Percentiles rank a stretch among this genome's conserved stretches.
These are phyloP conservation scores for Avahi laniger DNA, from an alignment of 2,797 vertebrate genomes.

Conservation along the genomic window DNA sequence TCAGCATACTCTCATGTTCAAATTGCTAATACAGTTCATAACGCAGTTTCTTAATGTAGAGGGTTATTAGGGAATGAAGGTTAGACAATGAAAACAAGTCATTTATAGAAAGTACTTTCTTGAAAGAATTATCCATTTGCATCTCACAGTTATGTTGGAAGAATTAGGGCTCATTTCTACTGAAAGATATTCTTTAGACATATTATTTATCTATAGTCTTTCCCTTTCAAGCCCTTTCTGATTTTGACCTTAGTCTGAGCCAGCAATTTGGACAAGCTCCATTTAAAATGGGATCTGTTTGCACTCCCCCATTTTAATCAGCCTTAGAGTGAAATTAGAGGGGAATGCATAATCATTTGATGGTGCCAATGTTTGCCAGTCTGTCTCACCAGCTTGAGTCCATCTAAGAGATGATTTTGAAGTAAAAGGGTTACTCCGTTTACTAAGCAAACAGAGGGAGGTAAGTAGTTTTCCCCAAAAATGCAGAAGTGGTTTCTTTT, in stretches of 20 bases:
- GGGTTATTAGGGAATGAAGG: background rate
- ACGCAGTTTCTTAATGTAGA: background rate
- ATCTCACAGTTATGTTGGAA: background rate
- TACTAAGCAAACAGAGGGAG: conserved; percentile 51
- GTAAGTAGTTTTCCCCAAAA: conserved; percentile 33
- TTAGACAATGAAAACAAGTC: background rate
- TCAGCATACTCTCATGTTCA: background rate
- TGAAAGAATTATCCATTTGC: background rate
- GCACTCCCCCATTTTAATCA: conserved; percentile 57
- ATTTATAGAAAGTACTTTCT: background rate
- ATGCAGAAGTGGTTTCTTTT: background rate
- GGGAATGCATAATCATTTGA: background rate
- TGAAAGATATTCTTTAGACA: background rate
- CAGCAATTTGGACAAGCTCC: conserved; percentile 56
- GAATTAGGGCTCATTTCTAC: background rate
- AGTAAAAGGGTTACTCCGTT: conserved; percentile 39
- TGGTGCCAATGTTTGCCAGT: conserved; percentile 38
- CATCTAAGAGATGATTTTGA: background rate
- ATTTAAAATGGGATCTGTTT: conserved; percentile 58
- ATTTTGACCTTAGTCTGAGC: conserved; percentile 52
- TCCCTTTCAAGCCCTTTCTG: background rate
- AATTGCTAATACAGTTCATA: conserved; percentile 6
- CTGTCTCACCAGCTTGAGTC: conserved; percentile 45
- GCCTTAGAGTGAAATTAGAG: conserved; percentile 38
- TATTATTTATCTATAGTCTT: background rate